Conservation (phyloP, 1,140 invertebrate genomes). For the Acromyrmex heyeri region DNA sequence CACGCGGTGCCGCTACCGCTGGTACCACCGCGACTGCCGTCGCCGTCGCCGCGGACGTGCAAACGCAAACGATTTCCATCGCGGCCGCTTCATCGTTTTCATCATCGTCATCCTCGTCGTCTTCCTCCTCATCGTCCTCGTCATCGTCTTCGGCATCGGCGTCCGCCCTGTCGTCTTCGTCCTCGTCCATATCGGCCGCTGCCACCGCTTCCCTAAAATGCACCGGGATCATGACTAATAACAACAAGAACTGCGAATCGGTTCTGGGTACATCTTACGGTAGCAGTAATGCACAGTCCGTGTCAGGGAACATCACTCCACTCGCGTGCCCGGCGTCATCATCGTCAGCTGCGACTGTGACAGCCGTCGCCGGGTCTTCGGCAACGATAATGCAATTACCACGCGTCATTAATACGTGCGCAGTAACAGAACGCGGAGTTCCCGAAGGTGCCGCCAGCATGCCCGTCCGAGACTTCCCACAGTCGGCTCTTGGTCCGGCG, state of each 20-base stretch:
- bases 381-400: slow-evolving; percentile 80
- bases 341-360: neutral
- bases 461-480: slow-evolving; percentile 86
- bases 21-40: neutral
- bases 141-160: slow-evolving; percentile 54
- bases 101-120: slow-evolving; percentile 34
- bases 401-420: slow-evolving; percentile 74
- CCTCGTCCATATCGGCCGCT: slow-evolving; percentile 43
- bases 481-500: slow-evolving; percentile 32
- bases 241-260: slow-evolving; percentile 16
- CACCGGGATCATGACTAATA: neutral
- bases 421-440: slow-evolving; percentile 88
- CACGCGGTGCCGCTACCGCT: neutral
- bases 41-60: slow-evolving; percentile 71
- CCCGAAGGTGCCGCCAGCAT: slow-evolving; percentile 89
- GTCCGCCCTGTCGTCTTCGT: slow-evolving; percentile 53
- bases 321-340: slow-evolving; percentile 83
- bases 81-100: slow-evolving; percentile 30
- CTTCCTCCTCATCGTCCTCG: slow-evolving; percentile 47
- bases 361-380: slow-evolving; percentile 82
- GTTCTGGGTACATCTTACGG: slow-evolving; percentile 41
- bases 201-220: slow-evolving; percentile 8
- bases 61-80: slow-evolving; percentile 77
- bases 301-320: neutral
- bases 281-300: neutral